Conservation (phyloP, 2,113 vertebrate genomes). For the Naja naja region DNA sequence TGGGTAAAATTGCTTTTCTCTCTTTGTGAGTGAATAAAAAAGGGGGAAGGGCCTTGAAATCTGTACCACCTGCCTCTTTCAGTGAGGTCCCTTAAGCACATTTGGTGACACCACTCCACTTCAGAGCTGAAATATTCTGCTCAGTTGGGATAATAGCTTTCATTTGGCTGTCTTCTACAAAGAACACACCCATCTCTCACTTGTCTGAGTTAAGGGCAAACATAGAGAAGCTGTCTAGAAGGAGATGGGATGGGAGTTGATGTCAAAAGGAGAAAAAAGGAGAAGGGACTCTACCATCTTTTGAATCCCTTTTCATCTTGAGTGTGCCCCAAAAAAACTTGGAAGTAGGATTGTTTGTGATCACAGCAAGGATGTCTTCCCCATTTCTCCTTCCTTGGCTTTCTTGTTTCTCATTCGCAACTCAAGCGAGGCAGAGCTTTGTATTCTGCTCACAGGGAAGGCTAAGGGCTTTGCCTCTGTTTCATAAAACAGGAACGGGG, state of each 20-base stretch:
- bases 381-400: neutral
- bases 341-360: neutral
- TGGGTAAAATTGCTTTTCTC: neutral
- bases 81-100: neutral
- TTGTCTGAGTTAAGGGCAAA: neutral
- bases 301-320: neutral
- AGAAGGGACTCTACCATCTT: neutral
- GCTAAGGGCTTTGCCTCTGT: neutral
- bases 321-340: neutral
- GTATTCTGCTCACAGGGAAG: neutral
- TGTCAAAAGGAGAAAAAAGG: neutral
- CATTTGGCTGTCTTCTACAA: neutral
- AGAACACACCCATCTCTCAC: neutral
- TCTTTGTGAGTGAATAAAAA: neutral
- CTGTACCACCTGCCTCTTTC: neutral
- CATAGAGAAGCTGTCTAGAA: neutral
- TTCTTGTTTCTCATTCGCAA: neutral
- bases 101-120: neutral
- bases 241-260: neutral
- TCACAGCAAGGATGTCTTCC: neutral
- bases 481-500: conserved; percentile 6
- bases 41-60: neutral
- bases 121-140: neutral
- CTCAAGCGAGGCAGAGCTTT: neutral
- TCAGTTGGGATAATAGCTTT: neutral